Conservation (phyloP, 37 sponge, comb jelly and placozoan species). For the Diacarnus erythraeanus region DNA sequence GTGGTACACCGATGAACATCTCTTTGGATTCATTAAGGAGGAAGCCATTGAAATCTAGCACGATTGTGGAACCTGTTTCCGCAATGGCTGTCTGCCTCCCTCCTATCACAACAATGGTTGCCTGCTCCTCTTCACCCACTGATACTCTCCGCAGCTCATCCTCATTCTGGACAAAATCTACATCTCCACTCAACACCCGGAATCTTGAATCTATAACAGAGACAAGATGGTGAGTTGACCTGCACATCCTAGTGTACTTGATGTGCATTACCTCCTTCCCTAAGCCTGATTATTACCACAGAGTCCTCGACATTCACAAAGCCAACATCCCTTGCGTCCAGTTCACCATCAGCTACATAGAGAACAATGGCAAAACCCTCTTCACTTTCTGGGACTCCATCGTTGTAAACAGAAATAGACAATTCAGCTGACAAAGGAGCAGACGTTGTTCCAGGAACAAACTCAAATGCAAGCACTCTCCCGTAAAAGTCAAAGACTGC, state of each 20-base stretch:
- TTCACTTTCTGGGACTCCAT: background rate
- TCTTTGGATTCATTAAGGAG: background rate
- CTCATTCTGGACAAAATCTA: background rate
- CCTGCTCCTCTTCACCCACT: background rate
- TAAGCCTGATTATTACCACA: background rate
- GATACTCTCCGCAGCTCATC: background rate
- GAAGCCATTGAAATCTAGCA: background rate
- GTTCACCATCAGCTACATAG: background rate
- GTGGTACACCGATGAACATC: no score
- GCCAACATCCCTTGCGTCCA: background rate
- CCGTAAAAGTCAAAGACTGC: no score
- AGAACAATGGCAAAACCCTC: background rate
- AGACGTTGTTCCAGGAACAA: no score
- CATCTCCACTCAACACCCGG: background rate
- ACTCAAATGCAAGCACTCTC: no score
- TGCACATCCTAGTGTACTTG: no score
- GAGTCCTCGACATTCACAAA: background rate
- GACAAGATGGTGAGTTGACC: no score
- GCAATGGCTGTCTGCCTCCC: background rate
- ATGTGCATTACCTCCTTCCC: background rate
- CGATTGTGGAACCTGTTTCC: background rate
- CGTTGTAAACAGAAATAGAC: background rate
- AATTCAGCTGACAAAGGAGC: no score
- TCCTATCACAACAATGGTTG: background rate
- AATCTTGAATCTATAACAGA: background rate